Base-by-base conservation (phyloP, 1,140 invertebrate species). In the Telenomus remus region DNA sequence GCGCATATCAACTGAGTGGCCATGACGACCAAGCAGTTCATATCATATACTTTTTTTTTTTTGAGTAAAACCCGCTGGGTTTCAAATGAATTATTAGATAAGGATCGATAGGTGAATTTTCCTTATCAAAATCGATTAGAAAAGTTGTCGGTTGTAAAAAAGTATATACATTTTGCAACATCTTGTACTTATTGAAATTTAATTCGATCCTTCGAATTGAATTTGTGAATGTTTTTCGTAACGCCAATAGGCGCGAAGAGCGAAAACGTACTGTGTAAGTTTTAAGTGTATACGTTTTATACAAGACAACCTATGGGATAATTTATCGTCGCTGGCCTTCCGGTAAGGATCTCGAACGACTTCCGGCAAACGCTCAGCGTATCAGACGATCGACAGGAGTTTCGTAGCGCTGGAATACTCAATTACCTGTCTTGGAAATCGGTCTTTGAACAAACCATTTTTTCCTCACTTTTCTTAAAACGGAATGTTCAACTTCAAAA, bases 351-450 rank as follows among this genome's bases (percentile, higher is more conserved):
- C 83, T 80, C 60, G 77, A 79, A 79, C 78, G 83, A 87, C 85
- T 87, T 87, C 85, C 85, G 85, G 84, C 78, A 82, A 79, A 73
- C 70, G 71, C 73, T 54, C 76, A 49, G 50, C 68, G 77, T 86
- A 86, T 86, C 84, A 79, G 81, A 78, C 81, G 82, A 86, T 86
- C 85, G 85, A 85, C 85, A 85, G 82, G 83, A 80, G 81, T 80
- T 82, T 84, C 82, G 79, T 82, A 79, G 61, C 81, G 76, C 63
- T 70, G 73, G 86, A 87, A 85, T 86, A 87, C 86, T 84, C 85
- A 86, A 87, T 87, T 71, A 68, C 66, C 74, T 71, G 74, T 65
- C 70, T 71, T 76, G 53, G 48, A 61, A 68, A 74, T 66, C 48
- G 47, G 53, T 51, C 55, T 54, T 43, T 42, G 34, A 69, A 57